A percentile compares a stretch with the other conserved stretches of the same genome.
Evolutionary conservation across 2,113 vertebrate species (phyloP).

Genomic region (Lipophrys pholis): DNA sequence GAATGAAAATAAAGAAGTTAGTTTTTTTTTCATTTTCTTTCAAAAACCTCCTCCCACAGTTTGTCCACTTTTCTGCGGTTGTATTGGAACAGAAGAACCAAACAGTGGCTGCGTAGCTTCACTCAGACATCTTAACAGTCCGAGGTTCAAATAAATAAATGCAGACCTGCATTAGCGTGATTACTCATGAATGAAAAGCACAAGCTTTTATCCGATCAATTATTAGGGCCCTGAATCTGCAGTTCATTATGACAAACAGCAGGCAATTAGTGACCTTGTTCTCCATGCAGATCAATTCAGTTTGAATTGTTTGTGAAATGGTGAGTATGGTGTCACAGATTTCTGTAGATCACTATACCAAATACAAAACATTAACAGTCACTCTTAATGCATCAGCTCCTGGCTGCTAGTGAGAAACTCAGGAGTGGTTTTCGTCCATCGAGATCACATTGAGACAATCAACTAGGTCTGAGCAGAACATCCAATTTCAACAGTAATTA

Average conservation of each 20-base stretch:
- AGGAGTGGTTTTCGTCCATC: background rate
- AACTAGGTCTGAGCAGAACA: background rate
- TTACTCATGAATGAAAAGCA: background rate
- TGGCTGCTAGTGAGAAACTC: background rate
- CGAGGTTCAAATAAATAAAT: background rate
- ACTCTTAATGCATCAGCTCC: conserved; percentile 1
- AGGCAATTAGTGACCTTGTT: too few species aligned
- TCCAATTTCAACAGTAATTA: conserved; percentile 34
- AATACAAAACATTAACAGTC: background rate
- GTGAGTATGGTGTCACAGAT: background rate
- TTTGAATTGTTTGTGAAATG: background rate
- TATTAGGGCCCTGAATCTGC: background rate
- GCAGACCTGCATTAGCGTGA: background rate
- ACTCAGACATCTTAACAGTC: background rate
- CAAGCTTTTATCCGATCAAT: conserved; percentile 11
- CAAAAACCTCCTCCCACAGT: background rate
- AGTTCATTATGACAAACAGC: background rate
- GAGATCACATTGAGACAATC: background rate
- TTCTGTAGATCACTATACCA: background rate
- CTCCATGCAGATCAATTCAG: conserved; percentile 18
- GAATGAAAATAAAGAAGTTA: conserved; percentile 34
- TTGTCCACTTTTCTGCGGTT: background rate
- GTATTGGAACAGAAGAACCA: conserved; percentile 1
- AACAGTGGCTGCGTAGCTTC: background rate
- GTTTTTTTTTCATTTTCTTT: conserved; percentile 8